Evolutionary conservation across 2,797 vertebrate genomes (phyloP).

Genomic region (Catamblyrhynchus diadema): DNA sequence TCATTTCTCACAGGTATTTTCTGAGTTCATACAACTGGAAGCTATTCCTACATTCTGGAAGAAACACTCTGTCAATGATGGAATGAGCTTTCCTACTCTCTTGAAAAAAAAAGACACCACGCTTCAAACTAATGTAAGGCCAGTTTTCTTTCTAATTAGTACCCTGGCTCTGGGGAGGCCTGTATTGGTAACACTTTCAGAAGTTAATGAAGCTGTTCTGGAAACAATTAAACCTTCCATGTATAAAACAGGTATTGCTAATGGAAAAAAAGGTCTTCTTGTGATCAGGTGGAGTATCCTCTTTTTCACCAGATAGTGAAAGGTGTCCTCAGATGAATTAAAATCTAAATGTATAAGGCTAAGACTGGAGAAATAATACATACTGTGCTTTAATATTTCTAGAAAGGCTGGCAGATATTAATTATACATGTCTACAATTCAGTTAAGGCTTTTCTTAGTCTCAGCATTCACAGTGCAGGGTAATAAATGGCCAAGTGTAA

Average conservation of each 20-base stretch:
- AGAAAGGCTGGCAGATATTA: slow-evolving; percentile 1
- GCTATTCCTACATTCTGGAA: slow-evolving; percentile 24
- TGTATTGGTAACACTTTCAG: slow-evolving; percentile 46
- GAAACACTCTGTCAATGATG: background rate
- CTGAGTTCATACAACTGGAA: background rate
- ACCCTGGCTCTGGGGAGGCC: slow-evolving; percentile 42
- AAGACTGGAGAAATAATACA: background rate
- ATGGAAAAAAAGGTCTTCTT: slow-evolving; percentile 33
- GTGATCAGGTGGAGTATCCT: background rate
- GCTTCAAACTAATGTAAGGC: slow-evolving; percentile 24
- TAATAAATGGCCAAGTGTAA: background rate
- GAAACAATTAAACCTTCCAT: slow-evolving; percentile 56
- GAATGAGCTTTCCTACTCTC: background rate
- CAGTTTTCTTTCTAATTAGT: slow-evolving; percentile 68
- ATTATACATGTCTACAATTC: slow-evolving; percentile 1
- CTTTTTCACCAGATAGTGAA: slow-evolving; percentile 12
- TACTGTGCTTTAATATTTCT: background rate
- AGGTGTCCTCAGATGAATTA: slow-evolving; percentile 46
- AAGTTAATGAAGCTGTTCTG: slow-evolving; percentile 67
- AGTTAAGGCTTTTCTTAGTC: background rate
- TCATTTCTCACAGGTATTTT: slow-evolving; percentile 35
- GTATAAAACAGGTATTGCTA: slow-evolving; percentile 42
- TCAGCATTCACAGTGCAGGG: background rate
- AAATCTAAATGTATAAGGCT: background rate
- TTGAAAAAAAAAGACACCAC: slow-evolving; percentile 30